Evolutionary conservation across 2,888 invertebrate species (phyloP).

Genomic region (Phalera bucephala): DNA sequence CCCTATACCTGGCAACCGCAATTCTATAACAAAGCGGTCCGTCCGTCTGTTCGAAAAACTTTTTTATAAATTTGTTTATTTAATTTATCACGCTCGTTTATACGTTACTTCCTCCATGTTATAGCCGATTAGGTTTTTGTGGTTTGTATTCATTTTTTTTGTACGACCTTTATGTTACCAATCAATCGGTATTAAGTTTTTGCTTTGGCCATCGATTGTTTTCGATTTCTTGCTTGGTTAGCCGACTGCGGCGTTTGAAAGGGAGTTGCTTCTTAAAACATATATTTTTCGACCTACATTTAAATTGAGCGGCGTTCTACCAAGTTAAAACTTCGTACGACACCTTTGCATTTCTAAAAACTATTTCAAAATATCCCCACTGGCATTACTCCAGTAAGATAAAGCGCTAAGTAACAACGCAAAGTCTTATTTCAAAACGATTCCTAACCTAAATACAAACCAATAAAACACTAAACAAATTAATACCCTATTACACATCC

Average conservation of each 20-base stretch:
- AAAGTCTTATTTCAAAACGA: slow-evolving; percentile 19
- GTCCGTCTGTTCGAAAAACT: slow-evolving; percentile 57
- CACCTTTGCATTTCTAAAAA: neutral
- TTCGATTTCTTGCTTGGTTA: slow-evolving; percentile 43
- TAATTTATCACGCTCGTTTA: slow-evolving; percentile 80
- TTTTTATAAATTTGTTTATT: slow-evolving; percentile 81
- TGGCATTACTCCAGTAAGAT: slow-evolving; percentile 11
- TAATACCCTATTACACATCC: slow-evolving; percentile 52
- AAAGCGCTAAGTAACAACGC: slow-evolving; percentile 17
- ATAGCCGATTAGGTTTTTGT: slow-evolving; percentile 77
- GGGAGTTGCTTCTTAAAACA: no score
- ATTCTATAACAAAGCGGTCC: slow-evolving; percentile 52
- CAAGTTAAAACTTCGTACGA: neutral
- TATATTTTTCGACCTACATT: neutral
- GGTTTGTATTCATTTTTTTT: slow-evolving; percentile 58
- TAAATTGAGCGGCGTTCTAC: neutral
- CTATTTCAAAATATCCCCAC: slow-evolving; percentile 9
- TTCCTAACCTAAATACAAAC: slow-evolving; percentile 21
- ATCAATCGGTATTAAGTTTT: slow-evolving; percentile 63
- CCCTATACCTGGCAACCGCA: slow-evolving; percentile 67
- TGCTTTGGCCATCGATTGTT: slow-evolving; percentile 50
- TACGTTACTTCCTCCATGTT: slow-evolving; percentile 74
- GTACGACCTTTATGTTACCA: slow-evolving; percentile 44
- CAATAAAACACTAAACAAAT: slow-evolving; percentile 59
- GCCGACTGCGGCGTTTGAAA: slow-evolving; percentile 9